A percentile compares a stretch with the other conserved stretches of the same genome.
Evolutionary conservation across 2,888 invertebrate species (phyloP).

Genomic region (Drosophila borborema): DNA sequence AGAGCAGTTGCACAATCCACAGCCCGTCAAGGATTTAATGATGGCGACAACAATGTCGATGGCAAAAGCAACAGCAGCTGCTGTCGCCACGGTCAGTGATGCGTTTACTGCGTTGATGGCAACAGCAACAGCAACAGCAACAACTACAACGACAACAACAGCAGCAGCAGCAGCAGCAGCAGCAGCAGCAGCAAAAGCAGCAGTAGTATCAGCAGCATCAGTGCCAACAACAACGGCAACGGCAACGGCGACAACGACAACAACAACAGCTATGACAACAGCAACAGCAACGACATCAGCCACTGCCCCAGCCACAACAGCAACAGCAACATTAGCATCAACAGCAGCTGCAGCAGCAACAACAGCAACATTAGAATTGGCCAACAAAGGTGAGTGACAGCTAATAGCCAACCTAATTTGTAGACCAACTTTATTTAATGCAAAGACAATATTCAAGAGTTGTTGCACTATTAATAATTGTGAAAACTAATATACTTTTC

Average conservation of each 20-base stretch:
- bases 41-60: constrained; percentile 40
- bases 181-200: constrained; percentile 17
- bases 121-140: constrained; percentile 26
- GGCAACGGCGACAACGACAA: constrained; percentile 4
- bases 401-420: constrained; percentile 7
- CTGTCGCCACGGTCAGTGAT: constrained; percentile 47
- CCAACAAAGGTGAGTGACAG: constrained; percentile 64
- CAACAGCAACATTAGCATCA: constrained; percentile 23
- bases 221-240: constrained; percentile 8
- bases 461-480: neutral
- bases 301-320: constrained; percentile 23
- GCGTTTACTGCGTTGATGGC: constrained; percentile 55
- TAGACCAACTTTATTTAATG: constrained; percentile 10
- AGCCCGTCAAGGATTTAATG: constrained; percentile 54
- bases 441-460: constrained; percentile 6
- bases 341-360: constrained; percentile 33
- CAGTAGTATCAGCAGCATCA: constrained; percentile 25
- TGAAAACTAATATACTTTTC: neutral
- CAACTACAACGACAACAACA: constrained; percentile 23
- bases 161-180: constrained; percentile 28
- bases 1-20: constrained; percentile 71
- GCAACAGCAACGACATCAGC: constrained; percentile 32
- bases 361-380: constrained; percentile 43
- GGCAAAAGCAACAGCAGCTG: constrained; percentile 32
- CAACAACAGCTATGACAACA: constrained; percentile 23